Conservation (phyloP, 2,888 invertebrate species). For the Nemotelus nigrinus region DNA sequence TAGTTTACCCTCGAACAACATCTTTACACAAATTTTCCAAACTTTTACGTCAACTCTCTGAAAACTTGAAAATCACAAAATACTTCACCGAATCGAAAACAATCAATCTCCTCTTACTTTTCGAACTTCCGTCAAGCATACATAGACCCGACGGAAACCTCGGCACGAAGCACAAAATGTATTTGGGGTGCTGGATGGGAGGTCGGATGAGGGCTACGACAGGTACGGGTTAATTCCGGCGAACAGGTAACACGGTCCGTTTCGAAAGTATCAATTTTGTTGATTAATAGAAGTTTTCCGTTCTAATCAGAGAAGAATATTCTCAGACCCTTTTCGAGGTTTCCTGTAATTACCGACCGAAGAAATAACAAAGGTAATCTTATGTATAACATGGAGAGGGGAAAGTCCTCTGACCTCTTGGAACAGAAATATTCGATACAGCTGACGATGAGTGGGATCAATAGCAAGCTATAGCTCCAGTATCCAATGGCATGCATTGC, state of each 20-base stretch:
- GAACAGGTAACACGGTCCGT: constrained; percentile 13
- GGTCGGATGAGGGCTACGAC: too few relatives aligned
- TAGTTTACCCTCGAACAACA: not conserved
- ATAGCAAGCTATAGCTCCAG: too few relatives aligned
- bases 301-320: constrained; percentile 45
- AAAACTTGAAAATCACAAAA: constrained; percentile 21
- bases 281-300: constrained; percentile 47
- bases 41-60: constrained; percentile 8
- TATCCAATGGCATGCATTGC: too few relatives aligned
- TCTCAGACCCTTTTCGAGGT: constrained; percentile 8
- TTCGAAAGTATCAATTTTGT: constrained; percentile 48
- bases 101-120: constrained; percentile 9
- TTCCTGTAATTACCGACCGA: constrained; percentile 14
- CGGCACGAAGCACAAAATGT: too few relatives aligned
- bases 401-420: not conserved
- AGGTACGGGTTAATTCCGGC: not conserved
- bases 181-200: too few relatives aligned
- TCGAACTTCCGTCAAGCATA: too few relatives aligned
- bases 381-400: not conserved
- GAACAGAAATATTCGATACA: not conserved
- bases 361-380: constrained; percentile 34
- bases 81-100: constrained; percentile 6
- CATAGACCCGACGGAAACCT: too few relatives aligned
- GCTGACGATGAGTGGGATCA: not conserved
- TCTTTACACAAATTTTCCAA: constrained; percentile 1